These are phyloP conservation scores for Halocaridina rubra DNA, from an alignment of 2,888 invertebrate species.

Conservation along the genomic window DNA sequence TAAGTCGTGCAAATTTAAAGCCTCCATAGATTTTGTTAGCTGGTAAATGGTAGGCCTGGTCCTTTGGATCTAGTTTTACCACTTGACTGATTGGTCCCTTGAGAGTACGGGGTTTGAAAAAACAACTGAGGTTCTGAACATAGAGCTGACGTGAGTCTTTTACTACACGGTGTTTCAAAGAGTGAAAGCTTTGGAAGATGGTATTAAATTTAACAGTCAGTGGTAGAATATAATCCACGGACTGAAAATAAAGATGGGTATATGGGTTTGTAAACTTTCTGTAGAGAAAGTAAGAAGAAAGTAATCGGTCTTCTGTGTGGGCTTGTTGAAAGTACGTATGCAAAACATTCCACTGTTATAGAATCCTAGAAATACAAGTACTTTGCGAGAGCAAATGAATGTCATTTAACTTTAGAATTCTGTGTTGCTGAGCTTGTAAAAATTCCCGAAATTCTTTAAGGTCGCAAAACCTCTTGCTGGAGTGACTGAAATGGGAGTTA, in stretches of 20 bases:
- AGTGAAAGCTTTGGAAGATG: too few relatives aligned
- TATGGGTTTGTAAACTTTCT: not conserved
- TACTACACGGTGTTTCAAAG: not conserved
- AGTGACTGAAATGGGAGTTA: not conserved
- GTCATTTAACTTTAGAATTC: not conserved
- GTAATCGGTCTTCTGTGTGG: not conserved
- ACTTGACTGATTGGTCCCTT: not conserved
- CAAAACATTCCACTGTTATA: not conserved
- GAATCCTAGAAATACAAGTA: not conserved
- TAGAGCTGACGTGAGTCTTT: constrained; percentile 1
- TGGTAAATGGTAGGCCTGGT: not conserved
- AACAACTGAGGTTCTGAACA: not conserved
- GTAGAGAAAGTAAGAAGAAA: not conserved
- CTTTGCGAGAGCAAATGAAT: not conserved
- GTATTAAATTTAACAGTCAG: too few relatives aligned
- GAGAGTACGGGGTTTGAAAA: not conserved
- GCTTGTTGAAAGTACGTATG: not conserved
- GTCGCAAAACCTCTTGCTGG: not conserved
- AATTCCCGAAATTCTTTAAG: not conserved
- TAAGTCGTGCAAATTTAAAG: not conserved
- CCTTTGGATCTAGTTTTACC: not conserved
- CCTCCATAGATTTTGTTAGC: too few relatives aligned
- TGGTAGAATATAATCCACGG: not conserved
- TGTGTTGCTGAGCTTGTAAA: not conserved
- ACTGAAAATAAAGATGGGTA: not conserved